Evolutionary conservation across 1,140 invertebrate genomes (phyloP).

Genomic region (Drosophila ananassae): DNA sequence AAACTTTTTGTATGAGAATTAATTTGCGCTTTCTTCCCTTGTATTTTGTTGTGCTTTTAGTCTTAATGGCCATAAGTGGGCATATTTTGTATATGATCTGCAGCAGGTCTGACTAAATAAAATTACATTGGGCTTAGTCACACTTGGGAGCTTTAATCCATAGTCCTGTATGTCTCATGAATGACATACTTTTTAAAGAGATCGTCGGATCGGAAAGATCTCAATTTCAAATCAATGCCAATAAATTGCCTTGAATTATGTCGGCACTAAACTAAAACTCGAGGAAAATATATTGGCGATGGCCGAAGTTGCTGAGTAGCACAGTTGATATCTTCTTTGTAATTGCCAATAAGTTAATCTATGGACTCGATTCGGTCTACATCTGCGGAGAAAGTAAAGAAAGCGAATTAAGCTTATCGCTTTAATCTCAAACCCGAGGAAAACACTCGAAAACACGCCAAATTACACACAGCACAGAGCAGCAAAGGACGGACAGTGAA

Average conservation of each 20-base stretch:
- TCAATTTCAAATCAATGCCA: slow-evolving; percentile 14
- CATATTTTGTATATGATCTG: slow-evolving; percentile 52
- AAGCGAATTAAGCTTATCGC: slow-evolving; percentile 66
- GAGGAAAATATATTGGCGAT: slow-evolving; percentile 10
- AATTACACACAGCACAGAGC: slow-evolving; percentile 64
- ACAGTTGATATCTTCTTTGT: slow-evolving; percentile 48
- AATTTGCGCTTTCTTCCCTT: slow-evolving; percentile 72
- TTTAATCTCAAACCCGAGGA: slow-evolving; percentile 43
- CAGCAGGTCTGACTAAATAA: slow-evolving; percentile 14
- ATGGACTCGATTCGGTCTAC: slow-evolving; percentile 43
- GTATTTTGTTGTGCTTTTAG: slow-evolving; percentile 70
- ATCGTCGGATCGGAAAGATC: no score
- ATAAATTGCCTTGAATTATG: slow-evolving; percentile 35
- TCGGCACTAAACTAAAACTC: slow-evolving; percentile 35
- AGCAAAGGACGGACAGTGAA: background rate
- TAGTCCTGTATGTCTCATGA: background rate
- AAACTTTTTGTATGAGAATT: slow-evolving; percentile 79
- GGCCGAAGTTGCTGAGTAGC: slow-evolving; percentile 36
- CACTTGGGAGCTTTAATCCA: slow-evolving; percentile 12
- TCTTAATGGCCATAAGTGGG: slow-evolving; percentile 75
- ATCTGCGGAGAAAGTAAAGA: slow-evolving; percentile 16
- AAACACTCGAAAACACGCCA: slow-evolving; percentile 55
- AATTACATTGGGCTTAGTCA: background rate
- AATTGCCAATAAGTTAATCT: slow-evolving; percentile 64
- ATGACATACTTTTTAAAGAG: no score